Evolutionary conservation across 2,888 invertebrate genomes (phyloP), one percentile per base, ranked within the genome.

Genomic region (Oegoconia quadripuncta): DNA sequence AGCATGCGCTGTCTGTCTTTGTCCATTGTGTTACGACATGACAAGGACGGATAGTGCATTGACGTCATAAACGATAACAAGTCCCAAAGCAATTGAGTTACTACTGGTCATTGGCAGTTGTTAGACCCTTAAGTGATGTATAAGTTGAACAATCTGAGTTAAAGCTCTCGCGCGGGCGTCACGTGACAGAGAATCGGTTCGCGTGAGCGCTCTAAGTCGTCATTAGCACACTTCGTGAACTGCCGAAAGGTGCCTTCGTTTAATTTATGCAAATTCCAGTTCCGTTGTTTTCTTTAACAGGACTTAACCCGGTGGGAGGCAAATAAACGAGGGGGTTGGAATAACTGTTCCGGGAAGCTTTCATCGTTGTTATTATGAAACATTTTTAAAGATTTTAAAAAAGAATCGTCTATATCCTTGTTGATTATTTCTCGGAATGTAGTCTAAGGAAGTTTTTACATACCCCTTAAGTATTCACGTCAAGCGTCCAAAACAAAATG

Each of bases 241-340:
- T 67, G 70, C 57, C 64, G 63, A 73, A 74, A 74, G 76, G 74
- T 69, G 71, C 64, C 66, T 67, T 57, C 53, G 55, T 64, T 71
- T 76, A 82, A 80, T 82, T 81, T 79, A 84, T 81, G 80, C 62
- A 72, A 81, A 83, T 82, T 65, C 81, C 71, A 65, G 67, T 77
- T 80, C 74, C 56, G 69, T 74, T 75, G 79, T 76, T 76, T 81
- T 78, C 82, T 77, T 79, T 69, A 59, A 58, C 47, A 59, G 64
- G 66, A 58, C 64, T 64, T 60, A 60, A 54, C 48, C 52, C 54
- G 50, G 43, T 44, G 47, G 52, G 51, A 47, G 46, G 48, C 27
- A 25, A 33, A 28, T 20, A 32, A 28, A 13, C 20, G 11, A 20
- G 22, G 34, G 17, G 30, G 16, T 15, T 15, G 16, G 3, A 27